Evolutionary conservation across 2,797 vertebrate species (phyloP).

Genomic region (Alcedo quadribrachys): DNA sequence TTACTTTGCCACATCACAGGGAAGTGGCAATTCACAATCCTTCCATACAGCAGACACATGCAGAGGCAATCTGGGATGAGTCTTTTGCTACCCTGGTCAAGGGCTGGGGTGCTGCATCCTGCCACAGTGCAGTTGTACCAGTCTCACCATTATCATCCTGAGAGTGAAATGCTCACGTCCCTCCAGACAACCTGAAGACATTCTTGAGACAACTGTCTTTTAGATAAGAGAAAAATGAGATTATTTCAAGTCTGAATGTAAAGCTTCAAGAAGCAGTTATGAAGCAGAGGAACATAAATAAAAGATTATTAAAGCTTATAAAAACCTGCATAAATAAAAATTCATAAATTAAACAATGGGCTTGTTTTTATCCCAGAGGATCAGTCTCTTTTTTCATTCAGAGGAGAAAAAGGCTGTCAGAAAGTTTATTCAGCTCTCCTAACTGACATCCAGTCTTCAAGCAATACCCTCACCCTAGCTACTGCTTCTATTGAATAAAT

Average conservation of each 20-base stretch:
- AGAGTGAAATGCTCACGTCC: background rate
- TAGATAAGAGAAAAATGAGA: background rate
- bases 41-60: background rate
- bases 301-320: slow-evolving; percentile 4
- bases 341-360: background rate
- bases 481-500: background rate
- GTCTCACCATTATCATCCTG: background rate
- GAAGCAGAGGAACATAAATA: background rate
- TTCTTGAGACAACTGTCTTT: background rate
- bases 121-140: background rate
- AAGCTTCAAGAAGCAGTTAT: background rate
- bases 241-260: slow-evolving; percentile 1
- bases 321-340: background rate
- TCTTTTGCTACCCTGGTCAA: background rate
- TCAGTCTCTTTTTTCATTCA: background rate
- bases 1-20: background rate
- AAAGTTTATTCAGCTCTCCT: background rate
- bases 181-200: background rate
- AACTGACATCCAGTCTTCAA: background rate
- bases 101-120: background rate
- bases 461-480: background rate
- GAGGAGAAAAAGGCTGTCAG: background rate
- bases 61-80: background rate
- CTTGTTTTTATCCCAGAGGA: background rate
- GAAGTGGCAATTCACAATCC: background rate